Evolutionary conservation across 2,113 vertebrate genomes (phyloP), one percentile per base, ranked within the genome.

Genomic region (Hirundichthys speculiger): DNA sequence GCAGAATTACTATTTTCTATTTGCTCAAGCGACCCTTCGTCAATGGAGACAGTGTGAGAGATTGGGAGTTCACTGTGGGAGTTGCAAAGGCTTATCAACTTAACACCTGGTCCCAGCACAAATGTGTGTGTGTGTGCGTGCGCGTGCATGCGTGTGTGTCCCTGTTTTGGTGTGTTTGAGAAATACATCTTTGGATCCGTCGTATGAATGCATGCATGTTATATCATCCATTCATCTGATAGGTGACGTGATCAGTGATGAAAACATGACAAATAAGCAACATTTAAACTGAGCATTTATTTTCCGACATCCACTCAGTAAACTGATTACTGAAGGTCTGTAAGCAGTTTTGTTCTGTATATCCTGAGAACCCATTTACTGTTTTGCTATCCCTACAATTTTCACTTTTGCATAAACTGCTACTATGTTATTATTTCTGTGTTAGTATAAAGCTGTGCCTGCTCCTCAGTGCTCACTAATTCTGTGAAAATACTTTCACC

Each of bases 91-190:
- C 79, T 90, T 90, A 91, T 92, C 90, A 75, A 69, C 50, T 39
- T 57, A 81, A 80, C 89, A 92, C 90, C 90, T 88, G 88, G 86
- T 70, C 74, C 65, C 45, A 67, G 48, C 47, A 73, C 40, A 78
- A 18, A 42, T 54, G 20, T 55, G 19, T 68, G 34, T 55, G 12
- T 75, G 25, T 11, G 21, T 9, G 38, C 10, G 24, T 18, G 38
- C 20, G 42, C 45, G 49, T 13, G n/a, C 43, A 41, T 34, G 65
- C 48, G 27, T 34, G 45, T 41, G 40, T 54, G 43, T 52, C 53
- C 38, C n/a, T 24, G 48, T 54, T 22, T 13, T 46, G n/a, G 40
- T 47, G 39, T 27, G 61, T 56, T 7, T 24, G 41, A 24, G 18
- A 38, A 27, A 40, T 52, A 19, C 47, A 52, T 54, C 8, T 45